Evolutionary conservation across 2,113 vertebrate species (phyloP).

Genomic region (Oreochromis niloticus): DNA sequence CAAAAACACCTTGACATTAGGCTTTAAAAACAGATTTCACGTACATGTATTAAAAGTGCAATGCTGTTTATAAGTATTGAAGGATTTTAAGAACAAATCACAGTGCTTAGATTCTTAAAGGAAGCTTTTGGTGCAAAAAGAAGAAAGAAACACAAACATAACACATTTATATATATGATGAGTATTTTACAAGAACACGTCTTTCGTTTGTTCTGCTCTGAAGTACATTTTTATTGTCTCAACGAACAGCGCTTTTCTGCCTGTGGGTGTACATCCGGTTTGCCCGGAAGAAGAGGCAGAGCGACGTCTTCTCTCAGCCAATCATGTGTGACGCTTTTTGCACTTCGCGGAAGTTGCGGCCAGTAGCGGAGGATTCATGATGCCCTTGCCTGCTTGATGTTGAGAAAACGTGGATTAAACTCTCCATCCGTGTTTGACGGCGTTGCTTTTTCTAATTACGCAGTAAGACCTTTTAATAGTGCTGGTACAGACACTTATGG

Average conservation of each 20-base stretch:
- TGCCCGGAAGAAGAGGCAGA: background rate
- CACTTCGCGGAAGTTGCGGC: background rate
- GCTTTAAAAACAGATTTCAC: background rate
- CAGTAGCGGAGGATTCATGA: background rate
- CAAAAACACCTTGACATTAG: background rate
- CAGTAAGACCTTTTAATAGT: background rate
- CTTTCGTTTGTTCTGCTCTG: background rate
- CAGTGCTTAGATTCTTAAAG: background rate
- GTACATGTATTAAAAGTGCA: background rate
- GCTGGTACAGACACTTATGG: background rate
- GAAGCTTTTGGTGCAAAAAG: background rate
- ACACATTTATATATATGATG: background rate
- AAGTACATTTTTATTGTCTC: background rate
- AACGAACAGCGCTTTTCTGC: background rate
- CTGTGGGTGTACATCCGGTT: background rate
- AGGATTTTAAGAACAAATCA: background rate
- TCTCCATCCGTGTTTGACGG: background rate
- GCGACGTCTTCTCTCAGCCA: background rate
- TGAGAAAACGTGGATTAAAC: background rate
- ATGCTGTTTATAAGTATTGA: background rate
- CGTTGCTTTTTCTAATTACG: background rate
- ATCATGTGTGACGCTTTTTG: background rate
- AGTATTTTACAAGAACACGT: background rate
- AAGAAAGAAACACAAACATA: background rate
- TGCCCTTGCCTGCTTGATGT: constrained; percentile 47